Percentiles rank a stretch among this genome's conserved stretches.
phyloP scores from a whole-genome alignment of 2,888 invertebrate species.

The Octodonta nipae region DNA sequence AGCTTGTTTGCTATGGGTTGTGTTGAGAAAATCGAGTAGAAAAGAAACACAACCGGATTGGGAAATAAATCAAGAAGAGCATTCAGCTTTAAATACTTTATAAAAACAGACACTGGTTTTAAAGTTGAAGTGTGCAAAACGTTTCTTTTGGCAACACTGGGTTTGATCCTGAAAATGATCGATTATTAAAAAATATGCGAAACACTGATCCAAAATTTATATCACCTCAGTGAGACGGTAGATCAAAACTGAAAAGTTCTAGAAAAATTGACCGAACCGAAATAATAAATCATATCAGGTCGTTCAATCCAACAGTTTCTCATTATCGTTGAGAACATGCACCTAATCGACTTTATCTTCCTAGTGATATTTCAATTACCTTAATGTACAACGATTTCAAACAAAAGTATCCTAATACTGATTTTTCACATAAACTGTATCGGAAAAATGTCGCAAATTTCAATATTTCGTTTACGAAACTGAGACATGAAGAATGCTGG shows the following conservation, averaged over 20 bases:
- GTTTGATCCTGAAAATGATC: slow-evolving; percentile 7
- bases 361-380: slow-evolving; percentile 15
- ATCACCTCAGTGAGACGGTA: slow-evolving; percentile 4
- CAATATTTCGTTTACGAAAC: slow-evolving; percentile 15
- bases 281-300: slow-evolving; percentile 5
- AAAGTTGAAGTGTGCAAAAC: slow-evolving; percentile 3
- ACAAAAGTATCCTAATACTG: slow-evolving; percentile 11
- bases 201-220: slow-evolving; percentile 6
- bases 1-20: too few relatives aligned
- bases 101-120: slow-evolving; percentile 1
- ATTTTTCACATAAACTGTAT: slow-evolving; percentile 15
- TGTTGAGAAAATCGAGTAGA: too few relatives aligned
- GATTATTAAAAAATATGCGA: slow-evolving; percentile 6
- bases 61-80: slow-evolving; percentile 3
- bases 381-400: slow-evolving; percentile 15
- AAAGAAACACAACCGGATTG: too few relatives aligned
- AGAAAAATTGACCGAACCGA: slow-evolving; percentile 7
- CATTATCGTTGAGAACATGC: slow-evolving; percentile 18
- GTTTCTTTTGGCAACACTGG: slow-evolving; percentile 2
- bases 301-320: slow-evolving; percentile 9
- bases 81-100: slow-evolving; percentile 4
- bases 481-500: slow-evolving; percentile 16
- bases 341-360: slow-evolving; percentile 14
- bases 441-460: slow-evolving; percentile 9
- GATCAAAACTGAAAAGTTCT: slow-evolving; percentile 4